Evolutionary conservation across 1,140 invertebrate species (phyloP), one percentile per base, ranked within the genome.

Genomic region (Formica exsecta): DNA sequence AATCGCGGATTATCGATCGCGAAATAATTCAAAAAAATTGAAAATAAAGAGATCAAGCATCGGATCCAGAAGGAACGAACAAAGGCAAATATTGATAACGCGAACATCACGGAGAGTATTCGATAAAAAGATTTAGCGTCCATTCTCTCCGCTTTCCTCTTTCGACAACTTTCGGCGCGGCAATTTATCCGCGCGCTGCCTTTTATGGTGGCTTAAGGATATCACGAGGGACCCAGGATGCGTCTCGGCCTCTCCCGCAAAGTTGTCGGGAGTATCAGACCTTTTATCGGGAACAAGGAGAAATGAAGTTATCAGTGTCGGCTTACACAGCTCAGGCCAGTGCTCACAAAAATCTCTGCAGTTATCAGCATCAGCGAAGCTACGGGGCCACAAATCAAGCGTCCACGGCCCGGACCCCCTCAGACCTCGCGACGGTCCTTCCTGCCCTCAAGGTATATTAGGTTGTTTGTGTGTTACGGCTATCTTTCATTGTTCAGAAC

Each of bases 281-380:
- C 91, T 86, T 91, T 89, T 88, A 89, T 92, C 89, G 92, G 91
- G 91, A 95, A 91, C 80, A 86, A 85, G 77, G 87, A 94, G 94
- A 94, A 94, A 98, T 98, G 97, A 98, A 98, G 96, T 95, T 98
- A 93, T 97, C 97, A 94, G 97, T 98, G 92, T 97, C 97, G 91
- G 97, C 97, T 93, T 98, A 97, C 93, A 96, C 97, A 94, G 97
- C 97, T 92, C 97, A 98, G 94, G 97, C 97, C 93, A 97, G 97
- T 89, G 97, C 97, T 93, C 97, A 97, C 93, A 97, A 97, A 95
- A 98, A 97, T 92, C 96, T 97, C 89, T 97, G 96, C 92, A 97
- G 96, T 91, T 97, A 97, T 94, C 97, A 97, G 93, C 96, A 96
- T 88, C 96, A 97, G 95, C 95, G 97, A 89, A 97, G 97, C 93